Conservation (phyloP, 2,113 vertebrate species). For the Cacatua alba region DNA sequence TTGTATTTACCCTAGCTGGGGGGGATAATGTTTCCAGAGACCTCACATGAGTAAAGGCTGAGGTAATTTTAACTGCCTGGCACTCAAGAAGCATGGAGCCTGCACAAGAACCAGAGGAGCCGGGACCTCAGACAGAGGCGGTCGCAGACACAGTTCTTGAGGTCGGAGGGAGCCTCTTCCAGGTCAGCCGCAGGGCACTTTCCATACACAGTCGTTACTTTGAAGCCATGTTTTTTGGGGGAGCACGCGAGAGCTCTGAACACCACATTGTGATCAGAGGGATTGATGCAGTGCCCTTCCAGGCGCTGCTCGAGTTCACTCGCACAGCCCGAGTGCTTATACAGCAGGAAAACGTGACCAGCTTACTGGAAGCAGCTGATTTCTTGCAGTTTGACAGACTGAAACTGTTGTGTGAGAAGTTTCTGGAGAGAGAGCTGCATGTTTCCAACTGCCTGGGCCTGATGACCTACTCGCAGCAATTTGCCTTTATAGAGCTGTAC, state of each 20-base stretch:
- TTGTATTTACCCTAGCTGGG: not conserved
- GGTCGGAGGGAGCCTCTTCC: slow-evolving; percentile 79
- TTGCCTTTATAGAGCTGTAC: slow-evolving; percentile 76
- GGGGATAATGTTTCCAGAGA: slow-evolving; percentile 3
- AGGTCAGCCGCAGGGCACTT: slow-evolving; percentile 78
- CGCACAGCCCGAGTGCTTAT: slow-evolving; percentile 70
- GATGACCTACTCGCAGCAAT: slow-evolving; percentile 82
- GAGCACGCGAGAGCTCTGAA: slow-evolving; percentile 76
- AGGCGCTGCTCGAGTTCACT: slow-evolving; percentile 77
- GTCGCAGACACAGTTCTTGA: slow-evolving; percentile 68
- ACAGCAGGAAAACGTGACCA: slow-evolving; percentile 77
- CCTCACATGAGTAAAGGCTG: not conserved
- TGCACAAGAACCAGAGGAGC: not conserved
- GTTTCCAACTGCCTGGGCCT: slow-evolving; percentile 86
- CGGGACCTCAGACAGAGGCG: not conserved
- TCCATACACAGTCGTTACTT: slow-evolving; percentile 84
- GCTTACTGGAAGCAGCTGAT: slow-evolving; percentile 84
- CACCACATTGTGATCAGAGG: slow-evolving; percentile 79
- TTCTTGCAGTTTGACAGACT: slow-evolving; percentile 83
- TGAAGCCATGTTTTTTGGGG: slow-evolving; percentile 85
- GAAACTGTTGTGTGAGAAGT: slow-evolving; percentile 83
- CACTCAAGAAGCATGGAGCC: slow-evolving; percentile 16
- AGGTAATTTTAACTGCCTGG: slow-evolving; percentile 24
- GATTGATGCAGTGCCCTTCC: slow-evolving; percentile 74
- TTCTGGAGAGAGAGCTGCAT: slow-evolving; percentile 85